Evolutionary conservation across 2,888 invertebrate genomes (phyloP).

Genomic region (Cordilura impudica): DNA sequence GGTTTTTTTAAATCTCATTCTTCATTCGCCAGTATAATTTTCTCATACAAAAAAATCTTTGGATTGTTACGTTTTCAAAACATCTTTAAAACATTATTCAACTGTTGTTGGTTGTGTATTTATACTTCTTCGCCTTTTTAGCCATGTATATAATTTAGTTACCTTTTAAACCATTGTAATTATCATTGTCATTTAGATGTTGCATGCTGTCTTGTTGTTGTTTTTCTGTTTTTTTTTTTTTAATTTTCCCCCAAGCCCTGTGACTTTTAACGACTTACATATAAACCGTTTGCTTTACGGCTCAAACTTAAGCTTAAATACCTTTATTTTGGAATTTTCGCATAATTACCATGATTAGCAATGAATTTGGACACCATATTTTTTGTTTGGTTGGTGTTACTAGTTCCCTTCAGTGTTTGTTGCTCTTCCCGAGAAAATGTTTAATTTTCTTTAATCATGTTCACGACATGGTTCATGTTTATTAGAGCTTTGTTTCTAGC

Average conservation of each 20-base stretch:
- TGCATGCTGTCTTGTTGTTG: conserved; percentile 19
- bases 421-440: conserved; percentile 47
- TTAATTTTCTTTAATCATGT: conserved; percentile 54
- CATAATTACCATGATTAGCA: conserved; percentile 72
- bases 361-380: conserved; percentile 57
- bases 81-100: background rate
- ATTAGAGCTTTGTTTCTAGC: conserved; percentile 17
- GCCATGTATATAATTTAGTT: conserved; percentile 7
- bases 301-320: conserved; percentile 5
- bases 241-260: background rate
- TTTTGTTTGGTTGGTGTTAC: conserved; percentile 24
- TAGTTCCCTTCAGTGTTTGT: background rate
- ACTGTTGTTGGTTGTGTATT: background rate
- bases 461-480: conserved; percentile 44
- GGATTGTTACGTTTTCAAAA: background rate
- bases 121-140: background rate
- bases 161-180: conserved; percentile 33
- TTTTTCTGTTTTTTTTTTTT: conserved; percentile 2
- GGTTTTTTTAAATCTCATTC: too few species aligned
- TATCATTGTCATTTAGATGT: conserved; percentile 45
- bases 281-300: background rate
- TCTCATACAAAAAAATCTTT: too few species aligned
- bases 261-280: background rate
- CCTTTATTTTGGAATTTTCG: conserved; percentile 63
- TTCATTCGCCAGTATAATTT: too few species aligned